phyloP scores from a whole-genome alignment of 2,888 invertebrate genomes.

The Pinctada fucata region DNA sequence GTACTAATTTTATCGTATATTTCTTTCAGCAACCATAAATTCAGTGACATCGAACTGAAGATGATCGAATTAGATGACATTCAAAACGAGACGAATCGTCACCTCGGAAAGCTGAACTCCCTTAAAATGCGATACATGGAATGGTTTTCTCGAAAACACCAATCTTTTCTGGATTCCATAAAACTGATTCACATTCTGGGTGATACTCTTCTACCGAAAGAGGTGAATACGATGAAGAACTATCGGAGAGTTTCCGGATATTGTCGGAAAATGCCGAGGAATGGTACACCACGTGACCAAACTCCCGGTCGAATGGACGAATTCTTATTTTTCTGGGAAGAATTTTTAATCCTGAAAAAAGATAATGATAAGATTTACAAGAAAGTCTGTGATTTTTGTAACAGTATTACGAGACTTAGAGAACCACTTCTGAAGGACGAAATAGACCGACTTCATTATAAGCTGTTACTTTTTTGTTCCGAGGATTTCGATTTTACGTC shows the following conservation, averaged over 20 bases:
- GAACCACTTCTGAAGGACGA: constrained; percentile 63
- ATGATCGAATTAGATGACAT: constrained; percentile 67
- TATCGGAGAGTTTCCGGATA: constrained; percentile 55
- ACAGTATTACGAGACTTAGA: constrained; percentile 60
- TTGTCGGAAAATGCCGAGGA: constrained; percentile 57
- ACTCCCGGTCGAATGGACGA: constrained; percentile 60
- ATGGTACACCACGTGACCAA: constrained; percentile 56
- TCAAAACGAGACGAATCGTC: constrained; percentile 59
- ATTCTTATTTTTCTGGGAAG: constrained; percentile 64
- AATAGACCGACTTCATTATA: constrained; percentile 62
- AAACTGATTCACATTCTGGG: constrained; percentile 65
- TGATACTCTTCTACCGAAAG: constrained; percentile 47
- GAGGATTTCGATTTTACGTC: constrained; percentile 66
- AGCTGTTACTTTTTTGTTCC: constrained; percentile 52
- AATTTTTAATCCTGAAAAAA: constrained; percentile 57
- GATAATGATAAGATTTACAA: constrained; percentile 61
- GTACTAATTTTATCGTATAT: neutral
- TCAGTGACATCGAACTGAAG: constrained; percentile 61
- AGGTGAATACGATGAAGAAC: constrained; percentile 55
- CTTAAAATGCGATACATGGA: constrained; percentile 67
- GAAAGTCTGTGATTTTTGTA: constrained; percentile 60
- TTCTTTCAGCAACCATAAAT: constrained; percentile 37
- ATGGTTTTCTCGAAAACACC: constrained; percentile 66
- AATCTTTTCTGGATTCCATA: constrained; percentile 65
- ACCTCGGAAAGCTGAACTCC: constrained; percentile 64